Evolutionary conservation across 2,113 vertebrate genomes (phyloP), one percentile per base, ranked within the genome.

Genomic region (Colossoma macropomum): DNA sequence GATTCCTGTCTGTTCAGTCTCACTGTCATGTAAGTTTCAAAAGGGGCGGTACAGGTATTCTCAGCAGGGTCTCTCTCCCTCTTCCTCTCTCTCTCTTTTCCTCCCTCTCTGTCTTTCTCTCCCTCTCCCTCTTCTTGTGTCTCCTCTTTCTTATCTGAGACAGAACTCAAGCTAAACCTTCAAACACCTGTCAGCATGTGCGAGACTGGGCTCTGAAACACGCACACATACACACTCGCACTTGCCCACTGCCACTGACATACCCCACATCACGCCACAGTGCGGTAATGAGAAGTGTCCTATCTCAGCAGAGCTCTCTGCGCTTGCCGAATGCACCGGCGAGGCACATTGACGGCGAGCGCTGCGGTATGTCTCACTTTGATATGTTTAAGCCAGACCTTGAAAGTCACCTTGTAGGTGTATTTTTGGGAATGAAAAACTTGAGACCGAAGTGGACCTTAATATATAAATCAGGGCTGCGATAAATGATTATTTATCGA

Each of bases 271-370:
- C 25, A 52, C 25, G 17, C 34, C 59, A 11, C 21, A 30, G 19
- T 75, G 62, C 59, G 25, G 60, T 74, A 71, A 71, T 71, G 70
- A 74, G 38, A n/a, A 56, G 60, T 1, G 23, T 80, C 72, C 62
- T 66, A 68, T 54, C 54, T 76, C 72, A 25, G 68, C 68, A 71
- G 21, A 45, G 11, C 68, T 25, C 68, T 69, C 69, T 25, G 56
- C 63, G 70, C 38, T 34, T 65, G 59, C 56, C 52, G 34, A 52
- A 74, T 17, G 6, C 71, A 21, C 19, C 70, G 19, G 56, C 27
- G 80, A 75, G 72, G 72, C n/a, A 62, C 12, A n/a, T 70, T 25
- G 27, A 65, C 56, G 17, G 7, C 27, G 70, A 63, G 79, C 4
- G 23, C 52, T 52, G 60, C 62, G 45, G 41, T 48, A 17, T 19